Percentiles rank a stretch among this genome's conserved stretches.
Evolutionary conservation across 2,797 vertebrate species (phyloP).

Genomic region (Hemibagrus guttatus): DNA sequence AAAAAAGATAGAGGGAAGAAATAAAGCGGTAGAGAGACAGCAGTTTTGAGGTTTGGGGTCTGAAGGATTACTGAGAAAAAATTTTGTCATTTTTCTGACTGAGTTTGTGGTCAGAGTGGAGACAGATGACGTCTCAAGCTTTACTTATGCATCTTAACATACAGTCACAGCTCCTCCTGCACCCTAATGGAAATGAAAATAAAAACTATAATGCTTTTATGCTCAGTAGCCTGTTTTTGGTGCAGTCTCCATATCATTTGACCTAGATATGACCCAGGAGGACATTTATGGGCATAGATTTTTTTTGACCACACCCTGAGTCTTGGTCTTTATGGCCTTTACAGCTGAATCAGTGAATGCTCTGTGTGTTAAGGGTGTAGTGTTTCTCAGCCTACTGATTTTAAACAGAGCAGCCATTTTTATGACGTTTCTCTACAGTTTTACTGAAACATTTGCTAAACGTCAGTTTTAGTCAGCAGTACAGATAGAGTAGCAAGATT

Average conservation of each 20-base stretch:
- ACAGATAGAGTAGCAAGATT: slow-evolving; percentile 4
- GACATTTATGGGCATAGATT: background rate
- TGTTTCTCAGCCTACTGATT: slow-evolving; percentile 16
- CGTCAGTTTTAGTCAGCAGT: background rate
- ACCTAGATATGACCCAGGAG: slow-evolving; percentile 10
- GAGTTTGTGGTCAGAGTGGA: slow-evolving; percentile 64
- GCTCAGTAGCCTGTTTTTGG: background rate
- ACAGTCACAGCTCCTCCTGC: slow-evolving; percentile 3
- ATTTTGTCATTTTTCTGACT: slow-evolving; percentile 64
- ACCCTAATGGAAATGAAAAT: slow-evolving; percentile 21
- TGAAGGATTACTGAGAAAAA: slow-evolving; percentile 63
- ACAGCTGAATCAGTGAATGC: background rate
- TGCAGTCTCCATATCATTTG: background rate
- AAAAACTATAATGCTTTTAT: background rate
- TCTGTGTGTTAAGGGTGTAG: slow-evolving; percentile 24
- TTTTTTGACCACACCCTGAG: background rate
- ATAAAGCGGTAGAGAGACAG: slow-evolving; percentile 39
- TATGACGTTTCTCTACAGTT: slow-evolving; percentile 1
- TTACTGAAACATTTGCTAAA: slow-evolving; percentile 28
- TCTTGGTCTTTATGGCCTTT: background rate
- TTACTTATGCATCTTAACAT: slow-evolving; percentile 6
- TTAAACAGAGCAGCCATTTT: slow-evolving; percentile 2
- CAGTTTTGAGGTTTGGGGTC: slow-evolving; percentile 64
- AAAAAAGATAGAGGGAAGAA: background rate
- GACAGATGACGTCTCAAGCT: slow-evolving; percentile 53